Percentiles rank a stretch among this genome's conserved stretches.
Conservation (phyloP, 2,888 invertebrate species). For the Ophion costatus region DNA sequence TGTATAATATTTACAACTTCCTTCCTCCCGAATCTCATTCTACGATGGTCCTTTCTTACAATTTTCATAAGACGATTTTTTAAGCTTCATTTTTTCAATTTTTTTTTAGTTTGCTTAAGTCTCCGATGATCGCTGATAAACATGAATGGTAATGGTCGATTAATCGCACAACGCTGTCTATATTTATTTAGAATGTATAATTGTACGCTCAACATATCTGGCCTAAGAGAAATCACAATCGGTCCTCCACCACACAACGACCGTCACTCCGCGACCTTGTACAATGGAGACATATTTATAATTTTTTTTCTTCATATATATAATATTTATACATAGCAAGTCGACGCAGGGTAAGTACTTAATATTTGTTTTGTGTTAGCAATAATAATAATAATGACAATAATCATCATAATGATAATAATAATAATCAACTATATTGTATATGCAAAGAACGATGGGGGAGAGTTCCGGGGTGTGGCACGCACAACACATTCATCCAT, state of each 20-base stretch:
- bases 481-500: slow-evolving; percentile 76
- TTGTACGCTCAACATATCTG: slow-evolving; percentile 82
- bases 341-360: slow-evolving; percentile 64
- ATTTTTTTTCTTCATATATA: slow-evolving; percentile 14
- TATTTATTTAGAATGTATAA: slow-evolving; percentile 82
- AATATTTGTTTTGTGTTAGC: slow-evolving; percentile 61
- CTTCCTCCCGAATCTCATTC: slow-evolving; percentile 9
- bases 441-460: slow-evolving; percentile 40
- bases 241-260: slow-evolving; percentile 69
- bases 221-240: slow-evolving; percentile 82
- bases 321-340: slow-evolving; percentile 66
- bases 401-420: slow-evolving; percentile 57
- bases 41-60: slow-evolving; percentile 42
- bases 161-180: slow-evolving; percentile 82
- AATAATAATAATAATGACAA: slow-evolving; percentile 58
- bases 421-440: slow-evolving; percentile 59
- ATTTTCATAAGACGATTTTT: background rate
- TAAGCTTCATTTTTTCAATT: slow-evolving; percentile 20
- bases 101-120: slow-evolving; percentile 30
- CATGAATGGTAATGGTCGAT: slow-evolving; percentile 65
- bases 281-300: slow-evolving; percentile 67
- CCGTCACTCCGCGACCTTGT: slow-evolving; percentile 64
- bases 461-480: slow-evolving; percentile 71
- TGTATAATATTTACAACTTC: slow-evolving; percentile 19
- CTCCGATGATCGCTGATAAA: slow-evolving; percentile 38